Evolutionary conservation across 2,113 vertebrate genomes (phyloP).

Genomic region (Ictalurus punctatus): DNA sequence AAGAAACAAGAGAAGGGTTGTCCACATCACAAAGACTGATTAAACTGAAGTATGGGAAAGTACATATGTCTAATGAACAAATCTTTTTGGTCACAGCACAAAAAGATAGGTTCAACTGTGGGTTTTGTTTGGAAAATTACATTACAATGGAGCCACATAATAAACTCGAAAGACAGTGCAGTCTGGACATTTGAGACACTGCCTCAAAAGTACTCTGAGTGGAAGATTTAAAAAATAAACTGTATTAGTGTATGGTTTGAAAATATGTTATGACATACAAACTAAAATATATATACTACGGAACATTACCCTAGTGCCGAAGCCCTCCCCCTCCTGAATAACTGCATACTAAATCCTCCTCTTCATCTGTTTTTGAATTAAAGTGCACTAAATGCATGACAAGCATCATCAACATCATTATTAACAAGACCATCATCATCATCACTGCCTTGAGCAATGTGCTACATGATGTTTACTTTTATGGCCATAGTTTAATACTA

Average conservation of each 20-base stretch:
- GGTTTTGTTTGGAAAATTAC: neutral
- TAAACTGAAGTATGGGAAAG: neutral
- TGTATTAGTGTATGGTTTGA: neutral
- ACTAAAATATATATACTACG: conserved; percentile 15
- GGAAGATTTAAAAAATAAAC: conserved; percentile 2
- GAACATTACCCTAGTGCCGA: conserved; percentile 51
- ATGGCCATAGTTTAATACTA: neutral
- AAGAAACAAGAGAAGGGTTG: neutral
- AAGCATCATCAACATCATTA: conserved; percentile 18
- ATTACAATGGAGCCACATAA: neutral
- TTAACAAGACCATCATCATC: conserved; percentile 2
- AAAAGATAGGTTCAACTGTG: neutral
- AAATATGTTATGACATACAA: conserved; percentile 5
- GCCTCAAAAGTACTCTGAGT: conserved; percentile 4
- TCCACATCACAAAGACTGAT: neutral
- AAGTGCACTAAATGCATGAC: conserved; percentile 17
- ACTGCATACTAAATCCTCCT: conserved; percentile 33
- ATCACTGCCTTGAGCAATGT: conserved; percentile 1
- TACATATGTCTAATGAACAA: neutral
- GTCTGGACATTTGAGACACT: neutral
- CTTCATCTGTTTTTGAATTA: conserved; percentile 27
- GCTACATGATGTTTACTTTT: neutral
- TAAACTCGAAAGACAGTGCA: neutral
- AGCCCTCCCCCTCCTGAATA: conserved; percentile 41
- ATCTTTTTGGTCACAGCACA: neutral